Evolutionary conservation across 2,888 invertebrate genomes (phyloP).

Genomic region (Desoria tigrina): DNA sequence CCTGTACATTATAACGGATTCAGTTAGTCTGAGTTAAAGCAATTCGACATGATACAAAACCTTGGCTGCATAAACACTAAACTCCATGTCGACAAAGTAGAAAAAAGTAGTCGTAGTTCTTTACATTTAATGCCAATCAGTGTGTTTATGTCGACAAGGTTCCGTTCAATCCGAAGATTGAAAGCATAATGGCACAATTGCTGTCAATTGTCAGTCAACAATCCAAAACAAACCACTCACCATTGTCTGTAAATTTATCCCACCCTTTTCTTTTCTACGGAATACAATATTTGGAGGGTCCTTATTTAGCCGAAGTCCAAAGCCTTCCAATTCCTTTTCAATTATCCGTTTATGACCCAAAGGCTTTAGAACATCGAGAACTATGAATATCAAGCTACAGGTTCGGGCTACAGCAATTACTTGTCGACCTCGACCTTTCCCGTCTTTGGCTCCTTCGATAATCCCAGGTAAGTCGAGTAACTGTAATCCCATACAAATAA

Average conservation of each 20-base stretch:
- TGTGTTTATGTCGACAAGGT: background rate
- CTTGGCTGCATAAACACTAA: background rate
- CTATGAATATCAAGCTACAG: slow-evolving; percentile 95
- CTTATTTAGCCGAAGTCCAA: slow-evolving; percentile 93
- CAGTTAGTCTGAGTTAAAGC: background rate
- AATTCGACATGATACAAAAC: slow-evolving; percentile 72
- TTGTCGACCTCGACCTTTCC: slow-evolving; percentile 97
- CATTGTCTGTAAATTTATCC: slow-evolving; percentile 89
- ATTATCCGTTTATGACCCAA: slow-evolving; percentile 92
- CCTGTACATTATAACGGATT: slow-evolving; percentile 16
- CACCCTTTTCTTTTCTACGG: slow-evolving; percentile 97
- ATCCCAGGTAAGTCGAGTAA: slow-evolving; percentile 98
- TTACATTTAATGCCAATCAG: too few relatives aligned
- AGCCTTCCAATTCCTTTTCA: slow-evolving; percentile 98
- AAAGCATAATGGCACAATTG: background rate
- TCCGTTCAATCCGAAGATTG: background rate
- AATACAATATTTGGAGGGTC: slow-evolving; percentile 96
- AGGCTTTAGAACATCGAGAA: slow-evolving; percentile 95
- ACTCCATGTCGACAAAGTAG: background rate
- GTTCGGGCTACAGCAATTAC: slow-evolving; percentile 99
- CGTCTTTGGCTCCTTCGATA: slow-evolving; percentile 99
- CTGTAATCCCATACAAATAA: slow-evolving; percentile 60
- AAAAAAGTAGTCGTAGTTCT: too few relatives aligned
- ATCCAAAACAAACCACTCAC: slow-evolving; percentile 59
- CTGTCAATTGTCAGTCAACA: too few relatives aligned